Conservation (phyloP, 1,140 invertebrate species). For the Delia radicum region DNA sequence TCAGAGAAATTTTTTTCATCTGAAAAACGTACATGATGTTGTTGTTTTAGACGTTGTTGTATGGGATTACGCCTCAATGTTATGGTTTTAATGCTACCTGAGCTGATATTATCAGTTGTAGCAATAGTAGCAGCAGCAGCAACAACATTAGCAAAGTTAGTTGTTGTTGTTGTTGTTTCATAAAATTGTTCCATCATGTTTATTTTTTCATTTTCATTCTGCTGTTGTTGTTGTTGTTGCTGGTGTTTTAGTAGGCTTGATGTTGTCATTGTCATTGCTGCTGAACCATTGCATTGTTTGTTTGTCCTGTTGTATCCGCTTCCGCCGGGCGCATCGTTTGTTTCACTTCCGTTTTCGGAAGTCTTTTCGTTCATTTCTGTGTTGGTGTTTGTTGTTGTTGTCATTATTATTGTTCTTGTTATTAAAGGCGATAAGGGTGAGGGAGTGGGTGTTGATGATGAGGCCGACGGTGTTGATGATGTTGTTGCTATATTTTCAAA, state of each 20-base stretch:
- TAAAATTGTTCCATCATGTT: not conserved
- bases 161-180: conserved; percentile 28
- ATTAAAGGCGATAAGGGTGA: not conserved
- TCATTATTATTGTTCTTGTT: not conserved
- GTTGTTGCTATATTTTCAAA: not conserved
- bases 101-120: conserved; percentile 7
- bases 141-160: too few relatives aligned
- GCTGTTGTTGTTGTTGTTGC: conserved; percentile 9
- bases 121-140: not conserved
- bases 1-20: conserved; percentile 54
- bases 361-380: conserved; percentile 13
- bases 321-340: conserved; percentile 11
- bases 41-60: conserved; percentile 48
- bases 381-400: not conserved
- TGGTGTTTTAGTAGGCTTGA: conserved; percentile 26
- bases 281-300: conserved; percentile 26
- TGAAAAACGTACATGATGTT: conserved; percentile 53
- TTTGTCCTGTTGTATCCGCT: conserved; percentile 21
- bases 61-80: conserved; percentile 39
- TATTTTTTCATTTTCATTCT: not conserved
- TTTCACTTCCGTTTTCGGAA: conserved; percentile 15
- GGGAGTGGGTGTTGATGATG: not conserved
- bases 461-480: conserved; percentile 19
- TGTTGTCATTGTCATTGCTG: conserved; percentile 22
- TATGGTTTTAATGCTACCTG: conserved; percentile 29